Conservation (phyloP, 2,797 vertebrate species). For the Eulemur coronatus region DNA sequence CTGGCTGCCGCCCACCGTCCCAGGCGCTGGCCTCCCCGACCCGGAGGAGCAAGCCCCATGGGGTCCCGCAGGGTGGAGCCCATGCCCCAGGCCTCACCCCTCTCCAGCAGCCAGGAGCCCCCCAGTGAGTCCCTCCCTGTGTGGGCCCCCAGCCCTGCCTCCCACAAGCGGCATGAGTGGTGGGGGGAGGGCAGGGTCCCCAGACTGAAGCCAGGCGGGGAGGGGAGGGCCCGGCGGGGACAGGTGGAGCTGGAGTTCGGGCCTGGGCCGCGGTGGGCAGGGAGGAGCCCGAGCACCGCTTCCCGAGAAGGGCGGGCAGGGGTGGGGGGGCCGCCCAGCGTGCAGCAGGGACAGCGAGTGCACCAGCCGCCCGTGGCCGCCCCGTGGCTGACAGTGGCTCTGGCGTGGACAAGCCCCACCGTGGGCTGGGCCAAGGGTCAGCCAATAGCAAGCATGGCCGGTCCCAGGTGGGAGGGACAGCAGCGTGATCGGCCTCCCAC, state of each 20-base stretch:
- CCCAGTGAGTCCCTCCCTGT: neutral
- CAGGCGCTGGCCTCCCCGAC: neutral
- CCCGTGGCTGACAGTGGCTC: neutral
- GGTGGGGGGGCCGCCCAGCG: neutral
- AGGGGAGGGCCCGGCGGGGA: neutral
- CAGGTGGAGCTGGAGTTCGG: neutral
- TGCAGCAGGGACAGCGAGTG: neutral
- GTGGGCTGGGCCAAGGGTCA: fast-evolving
- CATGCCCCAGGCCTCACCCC: neutral
- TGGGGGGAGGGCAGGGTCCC: no score
- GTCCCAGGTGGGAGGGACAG: neutral
- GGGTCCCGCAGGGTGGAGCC: neutral
- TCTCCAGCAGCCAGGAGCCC: neutral
- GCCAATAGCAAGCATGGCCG: fast-evolving
- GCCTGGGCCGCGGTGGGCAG: neutral
- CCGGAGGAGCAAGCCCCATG: neutral
- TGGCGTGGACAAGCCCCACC: fast-evolving
- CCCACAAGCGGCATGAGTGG: neutral
- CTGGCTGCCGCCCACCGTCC: neutral
- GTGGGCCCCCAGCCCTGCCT: neutral
- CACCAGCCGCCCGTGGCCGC: fast-evolving
- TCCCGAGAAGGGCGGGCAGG: neutral
- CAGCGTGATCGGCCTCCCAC: no score
- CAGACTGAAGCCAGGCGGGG: no score
- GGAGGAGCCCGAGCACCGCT: neutral